These are phyloP conservation scores for Arvicanthis niloticus DNA, from an alignment of 2,113 vertebrate species.

Conservation along the genomic window DNA sequence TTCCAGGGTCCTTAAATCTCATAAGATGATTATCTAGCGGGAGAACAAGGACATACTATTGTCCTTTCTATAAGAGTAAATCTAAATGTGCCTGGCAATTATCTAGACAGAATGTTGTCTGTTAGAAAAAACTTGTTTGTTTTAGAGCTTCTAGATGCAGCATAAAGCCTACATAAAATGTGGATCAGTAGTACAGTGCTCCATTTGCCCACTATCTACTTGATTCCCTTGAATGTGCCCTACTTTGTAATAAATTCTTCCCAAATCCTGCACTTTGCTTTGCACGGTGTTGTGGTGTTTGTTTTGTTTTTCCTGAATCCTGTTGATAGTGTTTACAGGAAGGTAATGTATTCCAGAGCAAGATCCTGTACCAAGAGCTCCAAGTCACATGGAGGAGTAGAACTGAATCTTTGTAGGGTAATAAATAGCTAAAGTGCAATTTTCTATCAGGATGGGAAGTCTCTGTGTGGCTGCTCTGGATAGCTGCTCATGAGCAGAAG, in stretches of 20 bases:
- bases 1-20: background rate
- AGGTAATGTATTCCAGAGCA: background rate
- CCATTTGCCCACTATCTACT: background rate
- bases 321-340: background rate
- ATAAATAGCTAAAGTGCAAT: rapidly evolving
- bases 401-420: background rate
- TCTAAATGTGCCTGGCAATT: background rate
- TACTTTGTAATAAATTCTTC: background rate
- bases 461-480: background rate
- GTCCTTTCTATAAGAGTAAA: background rate
- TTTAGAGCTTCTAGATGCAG: background rate
- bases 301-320: background rate
- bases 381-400: too few species aligned
- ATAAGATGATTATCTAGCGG: background rate
- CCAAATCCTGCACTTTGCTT: background rate
- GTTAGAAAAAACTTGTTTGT: background rate
- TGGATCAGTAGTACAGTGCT: background rate
- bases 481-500: background rate
- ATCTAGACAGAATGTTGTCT: background rate
- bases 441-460: background rate
- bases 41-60: background rate
- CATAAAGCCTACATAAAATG: background rate
- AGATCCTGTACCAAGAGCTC: background rate
- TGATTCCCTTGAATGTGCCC: background rate
- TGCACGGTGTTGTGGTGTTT: background rate